Evolutionary conservation across 1,140 invertebrate species (phyloP).

Genomic region (Venturia canescens): DNA sequence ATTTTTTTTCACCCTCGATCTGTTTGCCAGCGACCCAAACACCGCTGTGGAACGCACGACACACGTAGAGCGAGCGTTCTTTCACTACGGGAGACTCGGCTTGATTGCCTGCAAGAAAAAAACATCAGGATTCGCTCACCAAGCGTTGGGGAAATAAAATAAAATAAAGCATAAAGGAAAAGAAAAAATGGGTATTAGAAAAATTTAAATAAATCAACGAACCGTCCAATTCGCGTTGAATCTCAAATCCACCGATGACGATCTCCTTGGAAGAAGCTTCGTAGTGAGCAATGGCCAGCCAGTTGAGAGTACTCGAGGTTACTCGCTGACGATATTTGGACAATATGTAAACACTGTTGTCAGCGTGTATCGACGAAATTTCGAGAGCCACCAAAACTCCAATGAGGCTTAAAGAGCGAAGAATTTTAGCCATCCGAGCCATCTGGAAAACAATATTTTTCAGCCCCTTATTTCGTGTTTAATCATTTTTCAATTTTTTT

Average conservation of each 20-base stretch:
- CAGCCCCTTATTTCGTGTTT: neutral
- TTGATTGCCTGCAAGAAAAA: constrained; percentile 50
- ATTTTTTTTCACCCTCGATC: constrained; percentile 76
- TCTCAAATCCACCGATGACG: constrained; percentile 79
- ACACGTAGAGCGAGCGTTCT: constrained; percentile 82
- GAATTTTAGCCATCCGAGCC: constrained; percentile 59
- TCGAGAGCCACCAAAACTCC: constrained; percentile 58
- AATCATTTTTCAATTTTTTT: neutral
- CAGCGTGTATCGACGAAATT: constrained; percentile 59
- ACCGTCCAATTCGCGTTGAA: constrained; percentile 63
- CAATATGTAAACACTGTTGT: constrained; percentile 74
- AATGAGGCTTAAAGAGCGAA: constrained; percentile 56
- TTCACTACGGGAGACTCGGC: constrained; percentile 46
- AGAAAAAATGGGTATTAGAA: constrained; percentile 8
- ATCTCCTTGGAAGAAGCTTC: constrained; percentile 74
- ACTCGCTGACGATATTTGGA: constrained; percentile 71
- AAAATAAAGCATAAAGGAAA: neutral
- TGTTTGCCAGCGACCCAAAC: constrained; percentile 82
- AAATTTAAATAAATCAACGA: constrained; percentile 24
- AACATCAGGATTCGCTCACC: neutral
- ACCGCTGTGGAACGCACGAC: constrained; percentile 83
- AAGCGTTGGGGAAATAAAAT: no score
- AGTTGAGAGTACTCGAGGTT: constrained; percentile 79
- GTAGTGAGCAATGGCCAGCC: constrained; percentile 76
- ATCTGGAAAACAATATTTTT: constrained; percentile 67